Base-by-base conservation (phyloP, 2,797 vertebrate species). In the Sitta carolinensis region DNA sequence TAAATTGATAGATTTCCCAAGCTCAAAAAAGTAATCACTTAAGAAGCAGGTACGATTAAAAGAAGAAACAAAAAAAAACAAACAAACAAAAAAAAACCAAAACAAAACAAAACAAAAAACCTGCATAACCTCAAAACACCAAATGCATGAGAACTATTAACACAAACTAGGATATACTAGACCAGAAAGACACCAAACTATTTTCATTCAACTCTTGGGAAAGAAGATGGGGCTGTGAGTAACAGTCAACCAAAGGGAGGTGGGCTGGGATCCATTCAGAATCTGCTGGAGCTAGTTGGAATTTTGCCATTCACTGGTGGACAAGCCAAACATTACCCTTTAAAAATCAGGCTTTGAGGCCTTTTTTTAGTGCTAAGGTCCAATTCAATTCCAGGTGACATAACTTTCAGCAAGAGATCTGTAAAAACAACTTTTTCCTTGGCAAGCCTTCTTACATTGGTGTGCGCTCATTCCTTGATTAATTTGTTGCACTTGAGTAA, bases 1-100 rank as follows among this genome's bases (percentile, higher is more conserved):
- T 94, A 89, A 96, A 90, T 88, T 62, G 66, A 94, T 90, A 78
- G 81, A 94, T 95, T 96, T 96, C 55, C 92, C 81, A 85, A 67
- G 64, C 51, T 74, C 45, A 89, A 88, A 96, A 69, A 87, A 96
- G 55, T 50, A 90, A 72, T 77, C 81, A 61, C 87, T 93, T 95
- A 70, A 78, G 57, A 36, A 87, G 82, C 6, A 79, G 66, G 52
- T 61, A 91, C 45, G 76, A 79, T 78, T 66, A 5, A 13, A 67
- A 77, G 52, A 80, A 54, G 11, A 47, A 69, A 16, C 2, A 6
- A 51, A 34, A 72, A 29, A 4, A 42, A n/a, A 19, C 2, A 11
- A n/a, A 40, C 40, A 7, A 11, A 13, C 26, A n/a, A n/a, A n/a
- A n/a, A n/a, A n/a, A n/a, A n/a, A n/a, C n/a, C n/a, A n/a, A n/a